Base-by-base conservation (phyloP, 2,888 invertebrate genomes). In the Tenthredo mesomela region DNA sequence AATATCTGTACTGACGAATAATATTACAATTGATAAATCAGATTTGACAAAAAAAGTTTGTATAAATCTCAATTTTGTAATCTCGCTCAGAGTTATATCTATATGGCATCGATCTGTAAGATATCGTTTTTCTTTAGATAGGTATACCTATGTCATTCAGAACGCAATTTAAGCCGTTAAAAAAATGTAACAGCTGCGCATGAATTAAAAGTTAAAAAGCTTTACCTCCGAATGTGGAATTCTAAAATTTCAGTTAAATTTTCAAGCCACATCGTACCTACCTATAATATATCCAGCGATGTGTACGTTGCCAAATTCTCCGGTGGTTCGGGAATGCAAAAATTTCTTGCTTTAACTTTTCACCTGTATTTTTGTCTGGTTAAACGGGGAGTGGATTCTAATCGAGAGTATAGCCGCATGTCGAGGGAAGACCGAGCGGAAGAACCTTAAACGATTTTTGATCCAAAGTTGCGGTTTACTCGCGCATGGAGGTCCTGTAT, bases 391-490 rank as follows among this genome's bases (percentile, higher is more conserved):
- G 70, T 37, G 70, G 70, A 18, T 37, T n/a, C 33, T 70, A 37
- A 37, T 70, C 70, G 70, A 37, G 18, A 18, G 33, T 37, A 61
- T 29, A 70, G 15, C 70, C 37, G 25, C 5, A 7, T 37, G n/a
- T 61, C 61, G 25, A 12, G 61, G 15, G 37, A 70, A 37, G 37
- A 70, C 33, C 2, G 37, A 10, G 3, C 70, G 33, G 9, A 70
- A 70, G 9, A 70, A 33, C 37, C 33, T 33, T 70, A 37, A 47
- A 25, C 37, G 75, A 47, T 75, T 47, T 75, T 47, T 75, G 47
- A 43, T 47, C 75, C 25, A 18, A 75, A 47, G 47, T 47, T 75
- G 29, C 12, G 75, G 75, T 75, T 75, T 50, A 47, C 75, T 75
- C 47, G 47, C 1, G 75, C 47, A 47, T 43, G 1, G 47, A 25